phyloP scores from a whole-genome alignment of 2,888 invertebrate species.

The Oscheius sp. region DNA sequence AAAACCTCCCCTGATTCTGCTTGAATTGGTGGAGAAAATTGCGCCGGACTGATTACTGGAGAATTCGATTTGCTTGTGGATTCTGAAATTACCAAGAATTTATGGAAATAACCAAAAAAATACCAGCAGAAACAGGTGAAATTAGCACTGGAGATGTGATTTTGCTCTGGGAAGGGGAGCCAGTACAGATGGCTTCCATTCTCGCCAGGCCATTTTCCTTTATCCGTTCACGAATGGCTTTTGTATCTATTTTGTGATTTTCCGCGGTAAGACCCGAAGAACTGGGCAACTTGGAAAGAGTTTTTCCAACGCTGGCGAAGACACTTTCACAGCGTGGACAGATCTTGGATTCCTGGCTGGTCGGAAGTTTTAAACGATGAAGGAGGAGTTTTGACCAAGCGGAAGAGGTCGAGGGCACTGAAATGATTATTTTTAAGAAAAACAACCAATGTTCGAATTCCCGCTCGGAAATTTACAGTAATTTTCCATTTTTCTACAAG shows the following conservation, averaged over 20 bases:
- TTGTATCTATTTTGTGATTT: conserved; percentile 33
- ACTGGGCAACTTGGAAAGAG: conserved; percentile 36
- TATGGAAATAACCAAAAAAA: not conserved
- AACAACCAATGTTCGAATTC: no score
- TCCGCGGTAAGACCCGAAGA: conserved; percentile 36
- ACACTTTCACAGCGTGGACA: conserved; percentile 52
- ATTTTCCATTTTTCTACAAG: no score
- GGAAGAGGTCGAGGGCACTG: not conserved
- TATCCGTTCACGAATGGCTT: conserved; percentile 42
- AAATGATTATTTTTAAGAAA: not conserved
- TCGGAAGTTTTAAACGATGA: not conserved
- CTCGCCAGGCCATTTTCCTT: conserved; percentile 3
- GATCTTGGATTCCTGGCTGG: conserved; percentile 18
- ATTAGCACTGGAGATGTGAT: not conserved
- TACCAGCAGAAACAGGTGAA: conserved; percentile 1
- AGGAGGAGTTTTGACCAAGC: conserved; percentile 1
- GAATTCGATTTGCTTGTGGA: not conserved
- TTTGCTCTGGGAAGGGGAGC: conserved; percentile 4
- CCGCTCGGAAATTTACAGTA: no score
- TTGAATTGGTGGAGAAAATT: not conserved
- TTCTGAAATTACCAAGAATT: not conserved
- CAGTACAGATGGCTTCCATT: conserved; percentile 18
- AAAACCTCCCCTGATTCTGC: not conserved
- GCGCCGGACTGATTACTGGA: not conserved
- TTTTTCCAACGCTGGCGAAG: conserved; percentile 40